A percentile compares a stretch with the other conserved stretches of the same genome.
phyloP scores from a whole-genome alignment of 2,113 vertebrate species.

The Notothenia coriiceps region DNA sequence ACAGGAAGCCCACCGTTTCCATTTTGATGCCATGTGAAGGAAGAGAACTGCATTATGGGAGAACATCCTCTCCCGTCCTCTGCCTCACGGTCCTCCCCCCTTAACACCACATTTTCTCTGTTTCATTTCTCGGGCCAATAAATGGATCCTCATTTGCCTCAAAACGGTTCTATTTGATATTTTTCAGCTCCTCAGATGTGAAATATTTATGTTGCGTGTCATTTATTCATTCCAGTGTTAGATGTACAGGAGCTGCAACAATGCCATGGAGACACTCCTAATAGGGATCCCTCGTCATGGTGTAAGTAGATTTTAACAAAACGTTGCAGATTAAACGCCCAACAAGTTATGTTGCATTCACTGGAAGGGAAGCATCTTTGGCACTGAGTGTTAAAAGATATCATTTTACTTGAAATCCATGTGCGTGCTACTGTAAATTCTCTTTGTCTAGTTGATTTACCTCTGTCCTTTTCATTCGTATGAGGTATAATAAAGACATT shows the following conservation, averaged over 20 bases:
- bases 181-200: constrained; percentile 50
- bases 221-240: constrained; percentile 69
- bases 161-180: constrained; percentile 66
- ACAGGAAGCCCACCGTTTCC: constrained; percentile 98
- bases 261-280: constrained; percentile 49
- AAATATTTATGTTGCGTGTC: constrained; percentile 63
- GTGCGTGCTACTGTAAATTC: background rate
- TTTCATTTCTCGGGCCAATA: constrained; percentile 35
- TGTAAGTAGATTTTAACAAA: constrained; percentile 14
- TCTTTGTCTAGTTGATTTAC: constrained; percentile 7
- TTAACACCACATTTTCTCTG: constrained; percentile 17
- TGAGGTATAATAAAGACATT: background rate
- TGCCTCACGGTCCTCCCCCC: background rate
- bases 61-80: background rate
- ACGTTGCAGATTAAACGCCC: background rate
- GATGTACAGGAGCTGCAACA: constrained; percentile 56
- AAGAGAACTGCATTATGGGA: constrained; percentile 27
- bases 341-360: constrained; percentile 1
- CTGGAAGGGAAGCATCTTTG: constrained; percentile 30
- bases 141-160: constrained; percentile 48
- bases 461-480: background rate
- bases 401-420: constrained; percentile 43
- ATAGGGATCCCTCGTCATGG: constrained; percentile 21
- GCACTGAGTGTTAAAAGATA: constrained; percentile 14
- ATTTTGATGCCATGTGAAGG: constrained; percentile 98